Evolutionary conservation across 2,113 vertebrate genomes (phyloP).

Genomic region (Hyperopisus bebe): DNA sequence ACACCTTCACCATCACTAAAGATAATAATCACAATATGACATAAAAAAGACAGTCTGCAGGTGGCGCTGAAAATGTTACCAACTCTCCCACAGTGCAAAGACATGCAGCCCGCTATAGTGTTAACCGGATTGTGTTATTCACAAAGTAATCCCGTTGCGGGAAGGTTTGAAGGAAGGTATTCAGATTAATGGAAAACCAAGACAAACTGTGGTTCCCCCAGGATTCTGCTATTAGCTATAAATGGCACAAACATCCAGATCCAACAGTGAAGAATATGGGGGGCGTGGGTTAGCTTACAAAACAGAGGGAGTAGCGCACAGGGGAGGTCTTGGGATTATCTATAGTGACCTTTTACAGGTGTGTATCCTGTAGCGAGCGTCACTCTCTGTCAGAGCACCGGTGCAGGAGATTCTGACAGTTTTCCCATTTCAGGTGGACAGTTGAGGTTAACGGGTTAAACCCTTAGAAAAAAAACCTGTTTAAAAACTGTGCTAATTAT

Average conservation of each 20-base stretch:
- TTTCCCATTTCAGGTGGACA: neutral
- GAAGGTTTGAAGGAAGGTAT: neutral
- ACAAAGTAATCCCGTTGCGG: neutral
- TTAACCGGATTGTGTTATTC: neutral
- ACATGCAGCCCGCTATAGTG: neutral
- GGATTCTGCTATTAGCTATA: slow-evolving; percentile 8
- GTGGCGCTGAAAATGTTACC: neutral
- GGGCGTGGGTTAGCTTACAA: neutral
- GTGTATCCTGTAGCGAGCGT: neutral
- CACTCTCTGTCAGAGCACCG: neutral
- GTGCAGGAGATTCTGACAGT: neutral
- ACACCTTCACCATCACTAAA: neutral
- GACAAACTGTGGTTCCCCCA: neutral
- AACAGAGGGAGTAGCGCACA: neutral
- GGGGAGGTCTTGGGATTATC: neutral
- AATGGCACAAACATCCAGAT: neutral
- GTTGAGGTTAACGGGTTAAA: neutral
- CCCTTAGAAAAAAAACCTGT: neutral
- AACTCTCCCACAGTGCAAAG: neutral
- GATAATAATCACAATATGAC: neutral
- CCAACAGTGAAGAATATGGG: neutral
- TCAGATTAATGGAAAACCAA: neutral
- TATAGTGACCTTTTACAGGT: neutral
- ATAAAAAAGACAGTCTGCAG: neutral
- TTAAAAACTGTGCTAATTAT: neutral